A percentile compares a stretch with the other conserved stretches of the same genome.
These are phyloP conservation scores for Pantelozetes paolii DNA, from an alignment of 2,888 invertebrate species.

Conservation along the genomic window DNA sequence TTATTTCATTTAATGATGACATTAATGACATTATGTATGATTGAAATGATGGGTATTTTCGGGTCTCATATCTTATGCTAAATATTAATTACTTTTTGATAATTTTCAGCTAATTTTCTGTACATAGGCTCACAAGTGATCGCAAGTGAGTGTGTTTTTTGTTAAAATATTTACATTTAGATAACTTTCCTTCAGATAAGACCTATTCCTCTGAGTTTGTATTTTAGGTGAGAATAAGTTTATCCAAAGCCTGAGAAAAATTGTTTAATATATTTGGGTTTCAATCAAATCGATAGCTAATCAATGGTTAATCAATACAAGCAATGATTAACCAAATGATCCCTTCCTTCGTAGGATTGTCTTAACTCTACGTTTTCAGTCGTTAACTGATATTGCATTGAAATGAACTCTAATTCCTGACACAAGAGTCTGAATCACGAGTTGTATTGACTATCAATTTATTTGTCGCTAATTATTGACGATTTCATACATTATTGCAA, in stretches of 20 bases:
- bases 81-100: slow-evolving; percentile 26
- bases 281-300: neutral
- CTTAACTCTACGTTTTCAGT: neutral
- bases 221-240: neutral
- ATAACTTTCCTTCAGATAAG: neutral
- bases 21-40: slow-evolving; percentile 22
- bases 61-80: neutral
- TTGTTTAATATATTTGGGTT: neutral
- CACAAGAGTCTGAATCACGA: neutral
- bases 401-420: neutral
- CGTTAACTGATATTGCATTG: neutral
- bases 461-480: neutral
- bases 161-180: slow-evolving; percentile 25
- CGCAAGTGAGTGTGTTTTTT: slow-evolving; percentile 23
- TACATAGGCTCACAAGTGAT: neutral
- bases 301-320: too few relatives aligned
- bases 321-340: neutral
- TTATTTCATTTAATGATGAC: slow-evolving; percentile 13
- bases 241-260: neutral
- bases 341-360: neutral
- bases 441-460: neutral
- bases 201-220: neutral
- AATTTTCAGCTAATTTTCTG: neutral
- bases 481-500: neutral
- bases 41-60: neutral